Evolutionary conservation across 2,113 vertebrate genomes (phyloP), one percentile per base, ranked within the genome.

Genomic region (Ceyx melanurus): DNA sequence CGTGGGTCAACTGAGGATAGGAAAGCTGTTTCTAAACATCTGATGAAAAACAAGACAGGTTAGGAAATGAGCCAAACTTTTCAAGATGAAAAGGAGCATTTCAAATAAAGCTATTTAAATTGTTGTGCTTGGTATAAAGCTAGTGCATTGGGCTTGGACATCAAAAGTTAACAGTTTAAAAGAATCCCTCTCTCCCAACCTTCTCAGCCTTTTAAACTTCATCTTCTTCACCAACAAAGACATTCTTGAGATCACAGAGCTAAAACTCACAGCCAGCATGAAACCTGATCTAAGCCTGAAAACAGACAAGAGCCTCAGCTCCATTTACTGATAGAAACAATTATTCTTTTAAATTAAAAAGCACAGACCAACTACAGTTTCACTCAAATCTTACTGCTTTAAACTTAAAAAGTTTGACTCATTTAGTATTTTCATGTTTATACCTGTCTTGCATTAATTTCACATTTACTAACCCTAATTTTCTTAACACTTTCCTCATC

Each of bases 121-220:
- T 96, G 78, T 86, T 96, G 66, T 86, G 86, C 74, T 82, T 67
- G 89, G 85, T 96, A 23, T 50, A 93, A 92, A 95, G 95, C 83
- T 93, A 74, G 75, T 33, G 71, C 50, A 80, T 56, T 94, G 87
- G 90, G 90, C 95, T 95, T 94, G 92, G 92, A 97, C 96, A 97
- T 97, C 96, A 97, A 97, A 97, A 96, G 95, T 96, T 91, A 92
- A 92, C 54, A 86, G 71, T 88, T 97, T 95, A 95, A 96, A 97
- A 96, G 90, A 92, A 93, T 88, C 37, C 90, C 53, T 35, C 84
- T 74, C 85, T 79, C 40, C 71, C 91, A 96, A 16, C 86, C 85
- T 82, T 90, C 77, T 93, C 90, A 92, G 86, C 80, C 91, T 97
- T 96, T 96, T 89, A 92, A 96, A 95, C 94, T 95, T 92, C 93